Evolutionary conservation across 2,797 vertebrate species (phyloP).

Genomic region (Prionace glauca): DNA sequence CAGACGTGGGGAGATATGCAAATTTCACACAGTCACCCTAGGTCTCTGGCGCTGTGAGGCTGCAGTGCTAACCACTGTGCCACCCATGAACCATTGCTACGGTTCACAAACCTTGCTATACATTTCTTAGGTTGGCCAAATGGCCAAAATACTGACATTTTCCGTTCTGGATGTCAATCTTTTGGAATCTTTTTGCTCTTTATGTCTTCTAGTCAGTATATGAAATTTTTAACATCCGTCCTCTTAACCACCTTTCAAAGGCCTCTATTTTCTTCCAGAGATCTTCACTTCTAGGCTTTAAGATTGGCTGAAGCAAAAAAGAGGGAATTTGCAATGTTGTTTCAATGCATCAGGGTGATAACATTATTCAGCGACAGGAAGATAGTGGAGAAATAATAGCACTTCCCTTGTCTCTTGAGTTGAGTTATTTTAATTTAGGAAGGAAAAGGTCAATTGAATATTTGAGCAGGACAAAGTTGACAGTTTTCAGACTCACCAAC

Average conservation of each 20-base stretch:
- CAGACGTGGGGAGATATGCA: too few species aligned
- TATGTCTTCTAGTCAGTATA: too few species aligned
- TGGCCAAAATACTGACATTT: too few species aligned
- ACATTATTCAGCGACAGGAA: neutral
- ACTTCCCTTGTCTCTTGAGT: neutral
- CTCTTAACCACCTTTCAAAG: too few species aligned
- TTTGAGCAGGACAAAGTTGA: neutral
- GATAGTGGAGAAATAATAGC: neutral
- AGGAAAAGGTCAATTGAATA: neutral
- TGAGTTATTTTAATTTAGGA: neutral
- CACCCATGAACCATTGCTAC: neutral
- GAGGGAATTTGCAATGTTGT: neutral
- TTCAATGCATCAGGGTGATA: neutral
- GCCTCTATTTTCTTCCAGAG: too few species aligned
- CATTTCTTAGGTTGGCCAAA: neutral
- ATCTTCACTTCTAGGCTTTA: too few species aligned
- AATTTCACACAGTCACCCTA: too few species aligned
- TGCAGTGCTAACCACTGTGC: too few species aligned
- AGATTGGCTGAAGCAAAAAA: neutral
- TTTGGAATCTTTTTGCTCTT: too few species aligned
- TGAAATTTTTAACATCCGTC: too few species aligned
- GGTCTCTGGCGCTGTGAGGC: too few species aligned
- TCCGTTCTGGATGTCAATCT: too few species aligned
- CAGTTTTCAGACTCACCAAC: neutral
- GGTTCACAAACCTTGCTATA: neutral